Conservation (phyloP, 2,797 vertebrate species). For the Gobio occitaniae region DNA sequence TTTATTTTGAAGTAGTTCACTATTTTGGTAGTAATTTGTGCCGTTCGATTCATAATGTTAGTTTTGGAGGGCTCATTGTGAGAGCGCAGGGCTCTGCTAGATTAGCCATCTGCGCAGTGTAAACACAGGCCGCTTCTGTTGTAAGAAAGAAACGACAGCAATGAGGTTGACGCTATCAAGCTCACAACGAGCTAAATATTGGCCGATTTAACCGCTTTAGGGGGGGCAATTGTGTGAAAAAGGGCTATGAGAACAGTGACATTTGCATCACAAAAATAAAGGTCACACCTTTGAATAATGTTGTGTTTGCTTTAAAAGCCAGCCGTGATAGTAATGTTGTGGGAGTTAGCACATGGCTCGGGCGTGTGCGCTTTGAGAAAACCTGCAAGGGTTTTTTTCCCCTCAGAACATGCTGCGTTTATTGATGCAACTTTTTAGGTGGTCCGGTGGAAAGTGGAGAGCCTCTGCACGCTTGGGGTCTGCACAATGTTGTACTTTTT, state of each 20-base stretch:
- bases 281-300: conserved; percentile 3
- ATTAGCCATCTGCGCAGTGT: conserved; percentile 80
- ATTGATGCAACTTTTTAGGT: conserved; percentile 76
- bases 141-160: conserved; percentile 69
- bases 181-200: conserved; percentile 47
- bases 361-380: conserved; percentile 75
- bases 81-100: conserved; percentile 74
- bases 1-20: conserved; percentile 83
- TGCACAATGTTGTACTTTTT: conserved; percentile 75
- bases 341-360: conserved; percentile 72
- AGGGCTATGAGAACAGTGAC: neutral
- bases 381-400: conserved; percentile 70
- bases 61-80: conserved; percentile 79
- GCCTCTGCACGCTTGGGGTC: conserved; percentile 73
- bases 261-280: conserved; percentile 7
- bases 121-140: conserved; percentile 77
- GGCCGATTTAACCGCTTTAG: neutral
- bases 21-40: conserved; percentile 87
- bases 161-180: conserved; percentile 67
- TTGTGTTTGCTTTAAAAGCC: conserved; percentile 29
- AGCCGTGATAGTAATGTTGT: conserved; percentile 55
- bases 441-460: conserved; percentile 79
- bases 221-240: conserved; percentile 48
- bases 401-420: conserved; percentile 73
- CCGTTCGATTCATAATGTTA: conserved; percentile 84